phyloP scores from a whole-genome alignment of 2,888 invertebrate genomes.

The Agrilus mali region DNA sequence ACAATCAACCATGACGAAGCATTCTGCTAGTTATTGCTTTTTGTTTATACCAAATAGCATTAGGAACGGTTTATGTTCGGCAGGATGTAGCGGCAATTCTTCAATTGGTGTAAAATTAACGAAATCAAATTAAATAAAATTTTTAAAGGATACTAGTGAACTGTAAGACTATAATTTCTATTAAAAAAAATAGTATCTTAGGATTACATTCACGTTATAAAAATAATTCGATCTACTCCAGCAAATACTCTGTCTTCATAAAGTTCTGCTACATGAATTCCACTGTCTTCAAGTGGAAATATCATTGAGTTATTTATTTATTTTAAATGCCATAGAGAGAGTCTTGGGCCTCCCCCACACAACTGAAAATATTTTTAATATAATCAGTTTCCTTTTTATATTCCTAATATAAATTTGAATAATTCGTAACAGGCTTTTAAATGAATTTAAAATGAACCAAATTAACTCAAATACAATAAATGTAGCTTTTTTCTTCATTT shows the following conservation, averaged over 20 bases:
- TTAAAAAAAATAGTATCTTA: too few species aligned
- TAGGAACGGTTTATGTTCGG: too few species aligned
- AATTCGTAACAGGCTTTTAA: not conserved
- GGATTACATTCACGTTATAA: constrained; percentile 61
- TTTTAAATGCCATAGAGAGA: constrained; percentile 81
- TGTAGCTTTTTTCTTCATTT: not conserved
- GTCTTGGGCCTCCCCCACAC: constrained; percentile 80
- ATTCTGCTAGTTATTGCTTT: too few species aligned
- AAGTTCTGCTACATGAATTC: constrained; percentile 65
- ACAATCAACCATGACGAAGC: too few species aligned
- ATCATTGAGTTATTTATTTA: constrained; percentile 65
- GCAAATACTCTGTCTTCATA: constrained; percentile 67
- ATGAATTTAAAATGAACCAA: not conserved
- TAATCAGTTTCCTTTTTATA: not conserved
- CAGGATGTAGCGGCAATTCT: too few species aligned
- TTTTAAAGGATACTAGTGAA: too few species aligned
- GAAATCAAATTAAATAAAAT: too few species aligned
- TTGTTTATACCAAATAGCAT: too few species aligned
- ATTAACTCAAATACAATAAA: not conserved
- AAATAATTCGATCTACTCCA: constrained; percentile 64
- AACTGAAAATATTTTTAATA: constrained; percentile 42
- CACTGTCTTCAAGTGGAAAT: constrained; percentile 62
- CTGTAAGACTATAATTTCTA: too few species aligned
- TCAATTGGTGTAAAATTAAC: too few species aligned
- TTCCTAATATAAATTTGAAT: too few species aligned